These are phyloP conservation scores for Lasioglossum pauxillum DNA, from an alignment of 2,888 invertebrate species.

Conservation along the genomic window DNA sequence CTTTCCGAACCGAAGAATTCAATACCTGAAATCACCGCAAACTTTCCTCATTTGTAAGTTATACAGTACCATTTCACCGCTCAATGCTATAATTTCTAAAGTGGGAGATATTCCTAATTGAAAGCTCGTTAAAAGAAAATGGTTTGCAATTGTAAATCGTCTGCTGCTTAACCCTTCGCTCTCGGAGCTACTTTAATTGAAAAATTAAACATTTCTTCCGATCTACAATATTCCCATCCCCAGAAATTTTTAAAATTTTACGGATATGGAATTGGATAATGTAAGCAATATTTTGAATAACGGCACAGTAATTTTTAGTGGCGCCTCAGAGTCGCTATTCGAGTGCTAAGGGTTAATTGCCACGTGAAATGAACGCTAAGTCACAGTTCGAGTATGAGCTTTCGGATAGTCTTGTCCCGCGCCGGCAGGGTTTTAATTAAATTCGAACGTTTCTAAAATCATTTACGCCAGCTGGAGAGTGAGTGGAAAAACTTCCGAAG, in stretches of 20 bases:
- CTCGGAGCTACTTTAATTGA: too few relatives aligned
- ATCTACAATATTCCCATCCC: too few relatives aligned
- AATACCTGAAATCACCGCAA: background rate
- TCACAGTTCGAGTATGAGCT: background rate
- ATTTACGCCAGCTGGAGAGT: background rate
- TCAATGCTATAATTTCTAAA: background rate
- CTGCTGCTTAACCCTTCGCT: too few relatives aligned
- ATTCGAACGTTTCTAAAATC: background rate
- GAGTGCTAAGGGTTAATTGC: background rate
- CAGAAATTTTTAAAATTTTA: too few relatives aligned
- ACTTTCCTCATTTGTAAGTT: background rate
- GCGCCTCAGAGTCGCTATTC: too few relatives aligned
- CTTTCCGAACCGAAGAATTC: background rate
- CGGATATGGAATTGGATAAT: too few relatives aligned
- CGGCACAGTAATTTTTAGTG: too few relatives aligned
- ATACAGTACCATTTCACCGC: background rate
- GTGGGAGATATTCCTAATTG: background rate
- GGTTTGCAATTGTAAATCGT: background rate
- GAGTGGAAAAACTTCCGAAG: background rate
- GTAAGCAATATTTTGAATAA: too few relatives aligned
- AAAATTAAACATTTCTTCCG: too few relatives aligned
- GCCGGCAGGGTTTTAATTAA: conserved; percentile 1
- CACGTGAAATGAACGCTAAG: background rate
- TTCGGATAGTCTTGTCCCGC: too few relatives aligned
- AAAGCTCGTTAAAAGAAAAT: background rate